phyloP scores from a whole-genome alignment of 2,797 vertebrate species.

The Gastrophryne carolinensis region DNA sequence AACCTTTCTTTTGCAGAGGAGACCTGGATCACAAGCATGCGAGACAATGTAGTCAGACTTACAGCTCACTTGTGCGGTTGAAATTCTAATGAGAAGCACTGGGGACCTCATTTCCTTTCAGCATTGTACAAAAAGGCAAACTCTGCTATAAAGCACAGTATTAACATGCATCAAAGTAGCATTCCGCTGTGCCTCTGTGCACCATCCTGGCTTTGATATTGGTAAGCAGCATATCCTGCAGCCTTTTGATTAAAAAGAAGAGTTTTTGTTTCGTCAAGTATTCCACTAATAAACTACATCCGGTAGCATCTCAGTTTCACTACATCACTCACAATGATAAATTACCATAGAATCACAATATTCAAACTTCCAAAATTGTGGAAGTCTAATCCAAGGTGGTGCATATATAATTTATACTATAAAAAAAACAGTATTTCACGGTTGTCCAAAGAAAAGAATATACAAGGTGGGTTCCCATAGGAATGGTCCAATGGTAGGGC shows the following conservation, averaged over 20 bases:
- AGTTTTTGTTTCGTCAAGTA: constrained; percentile 23
- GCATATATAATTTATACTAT: no score
- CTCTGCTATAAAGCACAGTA: constrained; percentile 38
- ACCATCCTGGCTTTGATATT: constrained; percentile 28
- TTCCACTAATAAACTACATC: constrained; percentile 18
- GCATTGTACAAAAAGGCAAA: constrained; percentile 44
- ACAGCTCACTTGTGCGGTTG: constrained; percentile 52
- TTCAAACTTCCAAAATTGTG: no score
- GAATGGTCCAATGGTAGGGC: no score
- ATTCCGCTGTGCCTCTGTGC: neutral
- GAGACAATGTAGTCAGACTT: constrained; percentile 49
- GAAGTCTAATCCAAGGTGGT: no score
- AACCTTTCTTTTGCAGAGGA: constrained; percentile 1
- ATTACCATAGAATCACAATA: no score
- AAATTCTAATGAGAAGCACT: constrained; percentile 58
- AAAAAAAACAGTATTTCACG: no score
- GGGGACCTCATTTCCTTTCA: constrained; percentile 60
- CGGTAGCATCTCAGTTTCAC: no score
- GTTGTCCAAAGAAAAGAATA: no score
- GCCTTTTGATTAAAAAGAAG: constrained; percentile 23
- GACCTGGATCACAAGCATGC: neutral
- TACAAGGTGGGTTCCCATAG: no score
- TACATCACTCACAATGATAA: no score
- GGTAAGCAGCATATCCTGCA: constrained; percentile 15
- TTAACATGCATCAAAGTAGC: constrained; percentile 50